Evolutionary conservation across 2,113 vertebrate species (phyloP).

Genomic region (Uria lomvia): DNA sequence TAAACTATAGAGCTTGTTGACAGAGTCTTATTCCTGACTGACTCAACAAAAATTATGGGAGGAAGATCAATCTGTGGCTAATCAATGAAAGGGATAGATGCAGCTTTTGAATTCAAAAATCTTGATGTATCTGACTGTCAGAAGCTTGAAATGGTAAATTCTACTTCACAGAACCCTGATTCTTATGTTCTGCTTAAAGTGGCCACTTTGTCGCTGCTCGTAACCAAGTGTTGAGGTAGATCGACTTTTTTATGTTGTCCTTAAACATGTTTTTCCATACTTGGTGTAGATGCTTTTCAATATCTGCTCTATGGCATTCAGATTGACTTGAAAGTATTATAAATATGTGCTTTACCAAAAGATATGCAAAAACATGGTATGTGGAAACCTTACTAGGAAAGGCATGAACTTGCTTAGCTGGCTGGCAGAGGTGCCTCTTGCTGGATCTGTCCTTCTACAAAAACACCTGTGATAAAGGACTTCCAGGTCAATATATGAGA

Average conservation of each 20-base stretch:
- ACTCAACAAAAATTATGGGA: neutral
- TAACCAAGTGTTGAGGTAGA: neutral
- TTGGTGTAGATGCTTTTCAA: accelerated
- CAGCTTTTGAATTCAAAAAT: neutral
- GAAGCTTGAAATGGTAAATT: neutral
- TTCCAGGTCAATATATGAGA: neutral
- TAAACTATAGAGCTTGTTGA: neutral
- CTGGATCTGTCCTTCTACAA: neutral
- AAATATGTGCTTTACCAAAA: neutral
- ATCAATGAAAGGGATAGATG: neutral
- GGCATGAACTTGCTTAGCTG: neutral
- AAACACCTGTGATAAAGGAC: neutral
- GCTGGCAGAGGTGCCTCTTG: neutral
- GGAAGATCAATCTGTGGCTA: neutral
- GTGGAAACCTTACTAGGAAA: neutral
- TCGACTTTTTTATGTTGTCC: neutral
- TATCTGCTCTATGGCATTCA: neutral
- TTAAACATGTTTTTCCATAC: neutral
- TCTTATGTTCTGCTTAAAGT: neutral
- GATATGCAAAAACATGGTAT: neutral
- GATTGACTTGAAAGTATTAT: neutral
- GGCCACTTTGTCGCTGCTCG: neutral
- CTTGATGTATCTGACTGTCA: neutral
- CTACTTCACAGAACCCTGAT: neutral
- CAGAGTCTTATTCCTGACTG: neutral